Evolutionary conservation across 2,797 vertebrate genomes (phyloP), one percentile per base, ranked within the genome.

Genomic region (Champsocephalus esox): DNA sequence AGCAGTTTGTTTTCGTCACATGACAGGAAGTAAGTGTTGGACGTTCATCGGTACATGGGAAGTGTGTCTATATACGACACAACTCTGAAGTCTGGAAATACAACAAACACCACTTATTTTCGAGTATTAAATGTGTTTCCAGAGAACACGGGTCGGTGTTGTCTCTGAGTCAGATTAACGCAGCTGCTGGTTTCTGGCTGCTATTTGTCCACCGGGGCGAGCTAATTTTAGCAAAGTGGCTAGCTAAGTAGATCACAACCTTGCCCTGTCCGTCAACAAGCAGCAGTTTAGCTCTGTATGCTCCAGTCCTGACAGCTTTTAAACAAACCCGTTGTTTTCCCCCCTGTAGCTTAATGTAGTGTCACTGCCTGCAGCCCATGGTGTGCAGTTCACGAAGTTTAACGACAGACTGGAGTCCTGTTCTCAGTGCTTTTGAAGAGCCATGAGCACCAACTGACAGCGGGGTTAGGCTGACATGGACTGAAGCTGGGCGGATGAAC

Each of bases 1-100:
- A 77, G 44, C 34, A 55, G 56, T 87, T 92, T 94, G 94, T 95
- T 94, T 88, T 92, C 45, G 79, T 89, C 95, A 95, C 82, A 80
- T 95, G 94, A 94, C 86, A 38, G 93, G 95, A 28, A 28, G 28
- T 28, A 94, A 82, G 74, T 17, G 77, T 79, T 87, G 79, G 80
- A 90, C 79, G 61, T 75, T 76, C 21, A 32, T 10, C 19, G 54
- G 24, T 70, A 65, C 57, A 51, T 88, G 85, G 79, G 91, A 92
- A 86, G 80, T 62, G 55, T 78, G 49, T 82, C 24, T 49, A 82
- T 80, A 78, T 82, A 68, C 59, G 49, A 61, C 60, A 28, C 8
- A 58, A 12, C 32, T 56, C 17, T 38, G 17, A 34, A 32, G 59
- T 49, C 5, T 55, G 5, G 9, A 24, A 43, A 73, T 50, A 45